These are phyloP conservation scores for Grallaria varia DNA, from an alignment of 2,113 vertebrate genomes.

Conservation along the genomic window DNA sequence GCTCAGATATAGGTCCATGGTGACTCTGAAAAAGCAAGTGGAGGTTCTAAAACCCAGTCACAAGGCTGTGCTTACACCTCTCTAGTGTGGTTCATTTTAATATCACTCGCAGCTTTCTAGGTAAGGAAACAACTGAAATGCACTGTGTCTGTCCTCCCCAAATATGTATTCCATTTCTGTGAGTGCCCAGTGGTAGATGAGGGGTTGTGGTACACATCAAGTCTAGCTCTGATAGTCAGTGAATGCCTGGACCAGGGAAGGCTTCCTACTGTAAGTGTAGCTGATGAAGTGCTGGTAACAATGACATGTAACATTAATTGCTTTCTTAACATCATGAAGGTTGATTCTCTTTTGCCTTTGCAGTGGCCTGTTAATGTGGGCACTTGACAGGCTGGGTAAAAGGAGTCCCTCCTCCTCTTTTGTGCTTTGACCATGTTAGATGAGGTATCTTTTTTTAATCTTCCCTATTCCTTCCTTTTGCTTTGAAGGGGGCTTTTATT, in stretches of 20 bases:
- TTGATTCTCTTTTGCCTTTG: background rate
- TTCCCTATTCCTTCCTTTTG: background rate
- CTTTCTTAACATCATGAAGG: background rate
- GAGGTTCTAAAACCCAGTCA: background rate
- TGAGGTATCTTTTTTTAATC: background rate
- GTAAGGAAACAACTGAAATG: background rate
- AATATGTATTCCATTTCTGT: background rate
- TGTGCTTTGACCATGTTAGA: background rate
- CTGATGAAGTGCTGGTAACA: background rate
- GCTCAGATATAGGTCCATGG: background rate
- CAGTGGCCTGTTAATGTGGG: background rate
- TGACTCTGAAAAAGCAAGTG: background rate
- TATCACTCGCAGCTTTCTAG: background rate
- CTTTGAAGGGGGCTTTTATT: constrained; percentile 31
- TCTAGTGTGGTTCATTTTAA: background rate
- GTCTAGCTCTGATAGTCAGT: background rate
- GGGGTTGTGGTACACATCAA: background rate
- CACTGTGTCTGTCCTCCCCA: background rate
- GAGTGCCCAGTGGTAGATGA: background rate
- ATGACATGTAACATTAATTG: background rate
- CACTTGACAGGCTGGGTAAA: background rate
- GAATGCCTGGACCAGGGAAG: background rate
- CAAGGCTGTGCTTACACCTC: background rate
- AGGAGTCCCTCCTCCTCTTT: background rate
- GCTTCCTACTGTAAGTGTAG: background rate